Evolutionary conservation across 2,888 invertebrate species (phyloP), one percentile per base, ranked within the genome.

Genomic region (Arctia plantaginis): DNA sequence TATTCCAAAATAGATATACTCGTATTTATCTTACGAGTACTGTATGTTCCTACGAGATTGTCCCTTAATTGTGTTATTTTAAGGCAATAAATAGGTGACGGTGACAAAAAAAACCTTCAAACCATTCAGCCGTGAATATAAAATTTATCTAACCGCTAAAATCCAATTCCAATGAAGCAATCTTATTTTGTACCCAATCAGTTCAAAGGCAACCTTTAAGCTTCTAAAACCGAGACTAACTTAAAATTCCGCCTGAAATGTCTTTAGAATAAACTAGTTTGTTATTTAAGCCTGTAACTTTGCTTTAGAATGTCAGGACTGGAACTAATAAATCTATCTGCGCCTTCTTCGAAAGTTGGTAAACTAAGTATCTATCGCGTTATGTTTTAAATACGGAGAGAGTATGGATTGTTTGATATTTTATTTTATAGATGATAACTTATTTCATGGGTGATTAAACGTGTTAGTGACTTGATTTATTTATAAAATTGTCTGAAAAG

Each of bases 201-300:
- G 64, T 51, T 69, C 65, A 69, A 73, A 73, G 69, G 27, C 27
- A 51, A 41, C 69, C 64, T 73, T 64, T 69, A 65, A 41, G 51
- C 59, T n/a, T 65, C 18, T 33, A 64, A 73, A 73, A 10, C 51
- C 64, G n/a, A 71, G 55, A 20, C 41, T 72, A 51, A 33, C 64
- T 55, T 39, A 35, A 69, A 71, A 35, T 73, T 65, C 30, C 55
- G 55, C 20, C 69, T 69, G 74, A 76, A 75, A 69, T 62, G 73
- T 74, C 68, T 76, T 65, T 44, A 65, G 20, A 80, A 77, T 76
- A 76, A 82, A 84, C 71, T 75, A 79, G 77, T 81, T 82, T 78
- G 79, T 81, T 78, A 81, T 81, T 77, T 79, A 77, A 80, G 78
- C 65, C 75, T 30, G 12, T 72, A 76, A 80, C 66, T 77, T 83